phyloP scores from a whole-genome alignment of 2,888 invertebrate species.

The Eupsilia transversa region DNA sequence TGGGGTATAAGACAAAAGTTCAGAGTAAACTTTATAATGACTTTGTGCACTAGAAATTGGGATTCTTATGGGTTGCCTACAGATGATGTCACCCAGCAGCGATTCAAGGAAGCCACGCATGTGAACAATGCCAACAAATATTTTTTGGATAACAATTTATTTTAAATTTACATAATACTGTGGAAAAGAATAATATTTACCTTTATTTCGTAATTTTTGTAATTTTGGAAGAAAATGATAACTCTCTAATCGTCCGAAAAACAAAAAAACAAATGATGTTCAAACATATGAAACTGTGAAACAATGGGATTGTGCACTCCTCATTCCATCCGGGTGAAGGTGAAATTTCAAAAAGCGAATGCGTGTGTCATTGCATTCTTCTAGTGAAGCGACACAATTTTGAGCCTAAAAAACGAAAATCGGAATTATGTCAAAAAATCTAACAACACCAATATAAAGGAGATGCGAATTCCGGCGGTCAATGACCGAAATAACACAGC shows the following conservation, averaged over 20 bases:
- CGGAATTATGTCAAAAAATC: conserved; percentile 81
- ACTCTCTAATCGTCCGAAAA: conserved; percentile 90
- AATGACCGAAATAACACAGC: conserved; percentile 90
- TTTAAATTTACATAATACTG: conserved; percentile 58
- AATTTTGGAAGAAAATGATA: conserved; percentile 90
- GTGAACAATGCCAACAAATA: conserved; percentile 74
- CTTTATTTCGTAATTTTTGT: conserved; percentile 90
- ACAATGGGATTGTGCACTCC: conserved; percentile 90
- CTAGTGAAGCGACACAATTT: conserved; percentile 87
- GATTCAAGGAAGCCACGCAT: conserved; percentile 87
- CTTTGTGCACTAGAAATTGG: conserved; percentile 71
- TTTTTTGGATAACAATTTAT: conserved; percentile 51
- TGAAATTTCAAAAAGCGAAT: conserved; percentile 89
- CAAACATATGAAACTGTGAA: conserved; percentile 90
- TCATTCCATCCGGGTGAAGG: conserved; percentile 90
- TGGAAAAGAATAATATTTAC: conserved; percentile 83
- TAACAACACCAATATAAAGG: conserved; percentile 82
- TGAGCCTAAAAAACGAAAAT: conserved; percentile 86
- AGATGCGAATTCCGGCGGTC: conserved; percentile 90
- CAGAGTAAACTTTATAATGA: conserved; percentile 68
- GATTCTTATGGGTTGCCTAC: conserved; percentile 78
- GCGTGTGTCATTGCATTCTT: conserved; percentile 85
- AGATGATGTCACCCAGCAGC: conserved; percentile 86
- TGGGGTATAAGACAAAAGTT: conserved; percentile 65
- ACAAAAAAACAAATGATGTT: conserved; percentile 91